These are phyloP conservation scores for Drosophila dives DNA, from an alignment of 2,888 invertebrate genomes.

Conservation along the genomic window DNA sequence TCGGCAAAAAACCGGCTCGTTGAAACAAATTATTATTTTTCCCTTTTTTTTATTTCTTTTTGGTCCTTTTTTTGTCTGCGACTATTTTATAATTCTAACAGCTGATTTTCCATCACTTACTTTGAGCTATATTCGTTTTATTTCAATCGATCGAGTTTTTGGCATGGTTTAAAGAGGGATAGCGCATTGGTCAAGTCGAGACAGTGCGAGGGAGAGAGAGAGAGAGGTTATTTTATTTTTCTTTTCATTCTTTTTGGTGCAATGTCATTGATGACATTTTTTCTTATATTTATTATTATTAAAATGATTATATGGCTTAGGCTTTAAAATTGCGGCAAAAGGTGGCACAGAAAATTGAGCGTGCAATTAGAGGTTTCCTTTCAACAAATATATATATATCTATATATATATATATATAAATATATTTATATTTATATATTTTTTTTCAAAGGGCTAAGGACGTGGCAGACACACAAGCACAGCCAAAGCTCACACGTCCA, in stretches of 20 bases:
- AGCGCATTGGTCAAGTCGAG: background rate
- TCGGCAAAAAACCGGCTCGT: no score
- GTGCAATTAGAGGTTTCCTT: conserved; percentile 64
- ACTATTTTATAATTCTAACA: background rate
- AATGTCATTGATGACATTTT: background rate
- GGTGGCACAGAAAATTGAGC: conserved; percentile 61
- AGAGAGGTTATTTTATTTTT: background rate
- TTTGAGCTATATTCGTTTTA: background rate
- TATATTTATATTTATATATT: background rate
- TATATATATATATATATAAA: background rate
- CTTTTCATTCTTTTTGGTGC: conserved; percentile 1
- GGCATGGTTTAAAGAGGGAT: background rate
- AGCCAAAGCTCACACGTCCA: conserved; percentile 21
- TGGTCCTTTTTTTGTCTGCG: background rate
- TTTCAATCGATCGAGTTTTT: background rate
- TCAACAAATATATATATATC: conserved; percentile 39
- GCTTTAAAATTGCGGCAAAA: conserved; percentile 53
- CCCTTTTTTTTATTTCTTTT: background rate
- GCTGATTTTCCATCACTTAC: background rate
- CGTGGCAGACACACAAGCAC: conserved; percentile 43
- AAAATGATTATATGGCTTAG: conserved; percentile 34
- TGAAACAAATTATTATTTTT: no score
- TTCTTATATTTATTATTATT: conserved; percentile 31
- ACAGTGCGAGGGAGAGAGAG: background rate
- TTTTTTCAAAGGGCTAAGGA: conserved; percentile 5